Base-by-base conservation (phyloP, 2,113 vertebrate species). In the Hystrix brachyura region DNA sequence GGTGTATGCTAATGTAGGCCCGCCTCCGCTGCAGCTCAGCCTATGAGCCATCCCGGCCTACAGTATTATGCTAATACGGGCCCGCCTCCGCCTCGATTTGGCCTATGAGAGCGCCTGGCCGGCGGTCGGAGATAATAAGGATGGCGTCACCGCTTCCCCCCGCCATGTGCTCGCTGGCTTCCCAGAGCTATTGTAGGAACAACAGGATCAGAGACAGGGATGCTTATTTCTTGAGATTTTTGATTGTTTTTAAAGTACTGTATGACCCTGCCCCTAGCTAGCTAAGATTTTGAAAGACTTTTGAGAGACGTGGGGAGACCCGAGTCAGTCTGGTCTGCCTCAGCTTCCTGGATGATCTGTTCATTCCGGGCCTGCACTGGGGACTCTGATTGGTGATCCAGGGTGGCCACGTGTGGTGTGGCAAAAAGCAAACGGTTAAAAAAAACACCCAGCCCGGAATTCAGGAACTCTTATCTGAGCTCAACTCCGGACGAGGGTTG, bases 61-160 rank as follows among this genome's bases (percentile, higher is more conserved):
- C 5, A 46, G 43, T 43, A 87, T 94, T 97, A 91, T 96, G 96
- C 74, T 94, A 92, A 85, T 59, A 0, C 10, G 1, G 83, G 92
- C 86, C 91, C 92, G 83, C 94, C 96, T 69, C 27, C 19, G 67
- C 87, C 8, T 0, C 14, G 7, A 64, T 90, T 69, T 79, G 83
- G 91, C 95, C 96, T 94, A 64, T 96, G 93, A 96, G 80, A 91
- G 17, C 0, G 78, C 79, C 38, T 48, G 7, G 72, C 94, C 38
- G 38, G 76, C 94, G 91, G 95, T 95, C 67, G 90, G 92, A 96
- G 96, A 97, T 97, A 95, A 97, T 96, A 87, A 96, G 97, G 89
- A 95, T 97, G 97, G 94, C 96, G 94, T 98, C 98, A 97, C 97
- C 69, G 65, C 94, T 95, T 90, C 86, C 87, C 87, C n/a, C 19